Percentiles rank a stretch among this genome's conserved stretches.
phyloP scores from a whole-genome alignment of 1,140 invertebrate genomes.

The Asobara japonica region DNA sequence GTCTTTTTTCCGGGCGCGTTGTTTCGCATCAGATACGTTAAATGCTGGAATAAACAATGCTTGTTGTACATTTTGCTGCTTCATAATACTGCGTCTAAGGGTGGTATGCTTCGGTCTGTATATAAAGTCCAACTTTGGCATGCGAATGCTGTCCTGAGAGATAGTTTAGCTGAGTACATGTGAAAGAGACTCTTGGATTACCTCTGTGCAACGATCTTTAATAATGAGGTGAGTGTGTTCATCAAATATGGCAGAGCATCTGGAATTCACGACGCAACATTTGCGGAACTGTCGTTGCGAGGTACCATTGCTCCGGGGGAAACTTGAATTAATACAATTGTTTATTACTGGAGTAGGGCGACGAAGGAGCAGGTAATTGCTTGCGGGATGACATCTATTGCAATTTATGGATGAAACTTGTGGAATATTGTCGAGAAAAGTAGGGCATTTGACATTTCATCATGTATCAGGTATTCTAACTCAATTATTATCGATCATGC shows the following conservation, averaged over 20 bases:
- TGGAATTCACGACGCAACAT: not conserved
- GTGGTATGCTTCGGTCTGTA: too few relatives aligned
- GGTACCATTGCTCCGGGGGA: not conserved
- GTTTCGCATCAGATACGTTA: too few relatives aligned
- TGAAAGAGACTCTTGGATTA: not conserved
- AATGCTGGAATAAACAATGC: too few relatives aligned
- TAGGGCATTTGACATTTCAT: too few relatives aligned
- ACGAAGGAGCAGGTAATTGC: not conserved
- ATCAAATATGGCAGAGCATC: not conserved
- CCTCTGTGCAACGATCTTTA: not conserved
- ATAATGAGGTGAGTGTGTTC: not conserved
- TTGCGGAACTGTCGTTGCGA: not conserved
- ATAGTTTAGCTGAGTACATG: not conserved
- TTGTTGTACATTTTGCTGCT: too few relatives aligned
- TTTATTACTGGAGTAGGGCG: not conserved
- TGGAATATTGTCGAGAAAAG: too few relatives aligned
- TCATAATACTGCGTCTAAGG: too few relatives aligned
- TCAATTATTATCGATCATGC: too few relatives aligned
- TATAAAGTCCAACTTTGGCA: too few relatives aligned
- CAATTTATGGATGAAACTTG: not conserved
- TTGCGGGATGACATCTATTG: not conserved
- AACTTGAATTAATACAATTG: not conserved
- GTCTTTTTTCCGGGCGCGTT: too few relatives aligned
- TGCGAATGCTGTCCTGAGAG: too few relatives aligned
- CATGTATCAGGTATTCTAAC: too few relatives aligned